Percentiles rank a stretch among this genome's conserved stretches.
These are phyloP conservation scores for Saguinus midas DNA, from an alignment of 2,113 vertebrate genomes.

Conservation along the genomic window DNA sequence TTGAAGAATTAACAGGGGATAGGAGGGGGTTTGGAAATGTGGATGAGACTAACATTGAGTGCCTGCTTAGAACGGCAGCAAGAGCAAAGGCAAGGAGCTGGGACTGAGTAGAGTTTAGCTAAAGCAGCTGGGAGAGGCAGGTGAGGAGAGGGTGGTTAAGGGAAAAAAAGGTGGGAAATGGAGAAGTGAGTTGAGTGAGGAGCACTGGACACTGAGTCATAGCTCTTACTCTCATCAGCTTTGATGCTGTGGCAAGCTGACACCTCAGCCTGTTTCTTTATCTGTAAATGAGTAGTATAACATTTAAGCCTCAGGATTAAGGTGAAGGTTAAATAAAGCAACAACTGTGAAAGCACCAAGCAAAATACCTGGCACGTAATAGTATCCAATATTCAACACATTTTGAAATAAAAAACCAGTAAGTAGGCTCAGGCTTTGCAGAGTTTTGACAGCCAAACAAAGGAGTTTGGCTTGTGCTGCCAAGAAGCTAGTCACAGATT, in stretches of 20 bases:
- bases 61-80: accelerated
- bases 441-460: slow-evolving; percentile 42
- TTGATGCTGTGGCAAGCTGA: no score
- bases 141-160: not conserved
- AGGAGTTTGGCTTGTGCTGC: not conserved
- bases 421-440: not conserved
- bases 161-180: no score
- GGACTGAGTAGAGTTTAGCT: not conserved
- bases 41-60: not conserved
- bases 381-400: no score
- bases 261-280: not conserved
- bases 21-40: not conserved
- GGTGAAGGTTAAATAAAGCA: not conserved
- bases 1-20: not conserved
- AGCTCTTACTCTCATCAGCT: not conserved
- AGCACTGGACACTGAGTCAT: not conserved
- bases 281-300: not conserved
- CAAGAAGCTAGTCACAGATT: slow-evolving; percentile 23
- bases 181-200: not conserved
- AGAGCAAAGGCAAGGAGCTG: accelerated
- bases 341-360: not conserved
- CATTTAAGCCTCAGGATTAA: not conserved
- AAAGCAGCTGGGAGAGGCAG: accelerated
- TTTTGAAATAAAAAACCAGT: slow-evolving; percentile 44
- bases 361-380: not conserved